Evolutionary conservation across 2,113 vertebrate genomes (phyloP), one percentile per base, ranked within the genome.

Genomic region (Piprites chloris): DNA sequence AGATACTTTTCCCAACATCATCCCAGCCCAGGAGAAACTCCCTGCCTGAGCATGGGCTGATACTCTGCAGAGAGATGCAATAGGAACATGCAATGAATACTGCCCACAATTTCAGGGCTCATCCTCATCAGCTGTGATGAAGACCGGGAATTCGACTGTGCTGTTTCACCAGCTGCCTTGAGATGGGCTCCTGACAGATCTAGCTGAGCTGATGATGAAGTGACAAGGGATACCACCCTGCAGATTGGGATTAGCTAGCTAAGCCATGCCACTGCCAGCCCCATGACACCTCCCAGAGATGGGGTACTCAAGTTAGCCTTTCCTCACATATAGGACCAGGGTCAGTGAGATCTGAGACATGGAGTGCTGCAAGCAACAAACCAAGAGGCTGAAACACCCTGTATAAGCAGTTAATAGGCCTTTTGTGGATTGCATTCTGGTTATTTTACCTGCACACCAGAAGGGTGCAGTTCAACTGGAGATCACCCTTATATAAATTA

Each of bases 1-100:
- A 81, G 27, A 8, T 55, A 63, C 35, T 67, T 75, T 87, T 6
- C 20, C 19, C 9, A 6, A 1, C 5, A 8, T 67, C 37, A 22
- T 81, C 17, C 26, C 33, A 62, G 26, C 14, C 46, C 32, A 47
- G 18, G 17, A 61, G n/a, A 80, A 75, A 14, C 14, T 9, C 19
- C 23, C 7, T 32, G 19, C 10, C 17, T 35, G 39, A 63, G 16
- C 0, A 0, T 0, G 0, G 22, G 37, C 28, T 77, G 39, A 8
- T 55, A 41, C 6, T 74, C 26, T 73, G 67, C 41, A 46, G 32
- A 46, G 15, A 46, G 41, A 37, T 9, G 5, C 63, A 49, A 46
- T 1, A 1, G 33, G 3, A n/a, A 30, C 20, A 17, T 6, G 21
- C 35, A 41, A 30, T 47, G 50, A 78, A 28, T 11, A 26, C 12